phyloP scores from a whole-genome alignment of 1,140 invertebrate genomes.

The Andricus grossulariae region DNA sequence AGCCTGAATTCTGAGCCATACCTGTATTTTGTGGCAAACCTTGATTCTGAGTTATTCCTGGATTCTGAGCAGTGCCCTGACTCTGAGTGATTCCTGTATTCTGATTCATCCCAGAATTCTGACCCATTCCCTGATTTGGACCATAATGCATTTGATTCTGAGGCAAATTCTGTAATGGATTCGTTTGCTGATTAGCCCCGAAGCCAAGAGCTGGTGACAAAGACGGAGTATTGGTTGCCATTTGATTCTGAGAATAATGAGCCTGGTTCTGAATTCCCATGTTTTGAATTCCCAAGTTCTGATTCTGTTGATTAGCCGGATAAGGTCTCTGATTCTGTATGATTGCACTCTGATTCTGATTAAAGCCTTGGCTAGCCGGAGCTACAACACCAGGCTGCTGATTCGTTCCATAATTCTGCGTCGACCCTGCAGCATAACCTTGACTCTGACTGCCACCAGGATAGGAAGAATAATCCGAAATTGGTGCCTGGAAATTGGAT shows the following conservation, averaged over 20 bases:
- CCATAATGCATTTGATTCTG: constrained; percentile 42
- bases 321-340: constrained; percentile 60
- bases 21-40: not conserved
- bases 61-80: constrained; percentile 8
- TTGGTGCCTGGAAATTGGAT: constrained; percentile 58
- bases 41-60: not conserved
- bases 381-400: constrained; percentile 53
- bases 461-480: constrained; percentile 66
- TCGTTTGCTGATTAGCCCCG: constrained; percentile 50
- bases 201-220: constrained; percentile 47
- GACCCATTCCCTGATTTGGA: constrained; percentile 11
- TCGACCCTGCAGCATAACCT: constrained; percentile 51
- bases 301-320: constrained; percentile 35
- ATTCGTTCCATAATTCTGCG: constrained; percentile 50
- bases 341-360: constrained; percentile 50
- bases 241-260: constrained; percentile 50
- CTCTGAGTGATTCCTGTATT: not conserved
- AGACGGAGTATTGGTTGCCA: constrained; percentile 12
- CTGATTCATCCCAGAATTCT: constrained; percentile 29
- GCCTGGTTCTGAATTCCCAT: constrained; percentile 43
- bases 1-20: not conserved
- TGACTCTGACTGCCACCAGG: constrained; percentile 58
- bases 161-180: constrained; percentile 24
- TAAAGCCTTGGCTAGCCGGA: constrained; percentile 47
- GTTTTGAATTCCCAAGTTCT: constrained; percentile 39